Base-by-base conservation (phyloP, 1,140 invertebrate species). In the Diorhabda sublineata region DNA sequence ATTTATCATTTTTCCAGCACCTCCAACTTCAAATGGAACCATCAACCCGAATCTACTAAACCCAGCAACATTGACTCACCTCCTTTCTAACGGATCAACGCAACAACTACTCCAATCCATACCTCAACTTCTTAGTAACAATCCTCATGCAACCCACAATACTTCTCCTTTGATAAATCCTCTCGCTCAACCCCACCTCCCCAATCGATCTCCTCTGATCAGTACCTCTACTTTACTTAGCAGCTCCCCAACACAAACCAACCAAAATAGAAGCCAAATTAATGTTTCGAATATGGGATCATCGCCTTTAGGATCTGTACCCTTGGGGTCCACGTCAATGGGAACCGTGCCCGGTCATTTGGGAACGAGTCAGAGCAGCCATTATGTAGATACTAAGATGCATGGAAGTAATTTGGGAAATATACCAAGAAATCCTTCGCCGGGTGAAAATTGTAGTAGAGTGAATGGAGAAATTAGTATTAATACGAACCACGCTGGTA, bases 401-500 rank as follows among this genome's bases (percentile, higher is more conserved):
- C 75, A 77, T 63, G 66, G 63, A 44, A 70, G 45, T 56, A 68
- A 65, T 52, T 59, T 68, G 26, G 52, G 61, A 66, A 65, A 66
- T 64, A 61, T 71, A n/a, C 61, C 72, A 42, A 66, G 73, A 44
- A 78, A 75, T 62, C 72, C 78, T 45, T 84, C 82, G 47, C 81
- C 84, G 69, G 79, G 84, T 67, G 65, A 68, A 41, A 57, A 61
- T 42, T 82, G 78, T 72, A 82, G 79, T 67, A 84, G 88, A 57
- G 87, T 85, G 66, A 92, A 92, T 75, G 89, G 90, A 26, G 91
- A 92, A 82, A 86, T 92, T 58, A 91, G 90, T 45, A 92, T 93
- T 75, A 91, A 90, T 62, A 91, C 91, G 60, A 89, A 89, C 52
- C 84, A 88, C 70, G 86, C 87, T 57, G 85, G 85, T 60, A 83